These are phyloP conservation scores for Macquaria australasica DNA, from an alignment of 2,113 vertebrate species.

Conservation along the genomic window DNA sequence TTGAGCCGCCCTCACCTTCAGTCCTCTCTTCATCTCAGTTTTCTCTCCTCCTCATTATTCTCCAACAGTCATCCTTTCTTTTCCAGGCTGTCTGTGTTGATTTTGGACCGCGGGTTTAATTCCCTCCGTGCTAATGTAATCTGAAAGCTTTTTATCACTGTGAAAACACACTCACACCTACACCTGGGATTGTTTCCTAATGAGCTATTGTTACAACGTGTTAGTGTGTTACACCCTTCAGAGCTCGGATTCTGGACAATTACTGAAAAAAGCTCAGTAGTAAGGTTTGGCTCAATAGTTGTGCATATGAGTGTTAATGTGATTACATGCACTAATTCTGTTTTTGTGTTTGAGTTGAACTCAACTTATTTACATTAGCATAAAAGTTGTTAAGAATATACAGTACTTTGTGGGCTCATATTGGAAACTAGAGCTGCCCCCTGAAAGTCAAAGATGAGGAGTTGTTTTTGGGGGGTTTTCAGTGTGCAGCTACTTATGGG, in stretches of 20 bases:
- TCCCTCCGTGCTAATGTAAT: slow-evolving; percentile 2
- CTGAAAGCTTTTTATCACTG: slow-evolving; percentile 13
- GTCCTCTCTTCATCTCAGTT: neutral
- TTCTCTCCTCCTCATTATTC: slow-evolving; percentile 2
- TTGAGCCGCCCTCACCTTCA: neutral
- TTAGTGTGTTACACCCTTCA: slow-evolving; percentile 16
- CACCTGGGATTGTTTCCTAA: slow-evolving; percentile 52
- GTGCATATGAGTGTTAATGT: neutral
- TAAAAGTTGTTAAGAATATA: neutral
- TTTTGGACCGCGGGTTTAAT: slow-evolving; percentile 29
- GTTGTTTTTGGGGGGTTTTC: no score
- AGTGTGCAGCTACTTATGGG: no score
- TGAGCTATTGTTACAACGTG: slow-evolving; percentile 33
- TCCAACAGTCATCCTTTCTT: neutral
- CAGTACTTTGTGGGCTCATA: no score
- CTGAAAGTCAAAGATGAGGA: no score
- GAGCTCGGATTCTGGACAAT: neutral
- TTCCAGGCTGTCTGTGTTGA: slow-evolving; percentile 26
- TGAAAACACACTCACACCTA: slow-evolving; percentile 44
- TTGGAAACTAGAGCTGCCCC: no score
- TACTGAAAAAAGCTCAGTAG: neutral
- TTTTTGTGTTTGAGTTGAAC: neutral
- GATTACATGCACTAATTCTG: neutral
- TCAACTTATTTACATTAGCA: neutral
- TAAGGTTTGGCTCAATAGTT: neutral